Evolutionary conservation across 2,888 invertebrate species (phyloP).

Genomic region (Drosophila nigricruria): DNA sequence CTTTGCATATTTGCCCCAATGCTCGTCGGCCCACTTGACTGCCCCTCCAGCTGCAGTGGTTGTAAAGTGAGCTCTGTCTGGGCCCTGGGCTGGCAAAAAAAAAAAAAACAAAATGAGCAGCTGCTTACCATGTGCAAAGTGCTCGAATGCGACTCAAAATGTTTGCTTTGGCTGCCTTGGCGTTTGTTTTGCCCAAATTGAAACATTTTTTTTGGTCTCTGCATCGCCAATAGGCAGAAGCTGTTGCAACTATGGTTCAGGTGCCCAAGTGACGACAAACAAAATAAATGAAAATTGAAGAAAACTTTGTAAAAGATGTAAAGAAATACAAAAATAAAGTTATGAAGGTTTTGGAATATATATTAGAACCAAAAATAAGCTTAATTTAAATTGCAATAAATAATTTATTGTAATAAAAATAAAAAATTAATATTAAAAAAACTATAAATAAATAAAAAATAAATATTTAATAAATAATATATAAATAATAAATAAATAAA

Average conservation of each 20-base stretch:
- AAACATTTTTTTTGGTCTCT: conserved; percentile 32
- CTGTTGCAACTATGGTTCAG: conserved; percentile 5
- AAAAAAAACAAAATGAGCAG: conserved; percentile 30
- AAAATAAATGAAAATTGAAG: background rate
- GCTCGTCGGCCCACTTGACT: conserved; percentile 29
- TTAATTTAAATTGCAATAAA: background rate
- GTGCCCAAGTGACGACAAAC: background rate
- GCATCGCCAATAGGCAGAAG: conserved; percentile 18
- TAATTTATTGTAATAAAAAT: background rate
- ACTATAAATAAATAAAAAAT: background rate
- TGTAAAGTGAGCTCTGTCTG: conserved; percentile 16
- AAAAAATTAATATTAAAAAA: background rate
- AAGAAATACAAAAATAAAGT: background rate
- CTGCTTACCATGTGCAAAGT: conserved; percentile 49
- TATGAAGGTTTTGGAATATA: background rate
- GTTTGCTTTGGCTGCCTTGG: conserved; percentile 50
- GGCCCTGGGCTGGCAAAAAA: conserved; percentile 11
- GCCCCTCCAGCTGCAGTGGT: conserved; percentile 20
- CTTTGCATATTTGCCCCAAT: conserved; percentile 54
- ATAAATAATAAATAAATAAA: background rate
- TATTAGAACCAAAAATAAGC: background rate
- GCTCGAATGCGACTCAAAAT: conserved; percentile 47
- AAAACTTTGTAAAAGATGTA: background rate
- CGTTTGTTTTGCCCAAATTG: conserved; percentile 41
- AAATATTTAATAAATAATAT: background rate